phyloP scores from a whole-genome alignment of 1,140 invertebrate genomes.

The Tachypleus tridentatus region DNA sequence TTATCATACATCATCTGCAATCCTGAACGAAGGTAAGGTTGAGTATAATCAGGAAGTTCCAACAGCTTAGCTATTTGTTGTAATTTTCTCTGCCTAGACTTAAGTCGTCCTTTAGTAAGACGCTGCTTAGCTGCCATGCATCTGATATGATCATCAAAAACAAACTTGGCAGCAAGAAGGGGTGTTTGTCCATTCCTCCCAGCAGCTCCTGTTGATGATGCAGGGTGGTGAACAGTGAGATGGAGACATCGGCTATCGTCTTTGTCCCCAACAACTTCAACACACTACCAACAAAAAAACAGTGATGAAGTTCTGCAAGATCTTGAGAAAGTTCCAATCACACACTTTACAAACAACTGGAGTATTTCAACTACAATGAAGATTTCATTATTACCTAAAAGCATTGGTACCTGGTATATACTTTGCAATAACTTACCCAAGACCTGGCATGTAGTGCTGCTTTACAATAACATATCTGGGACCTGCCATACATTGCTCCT shows the following conservation, averaged over 20 bases:
- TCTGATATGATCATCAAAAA: conserved; percentile 97
- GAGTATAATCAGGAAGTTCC: conserved; percentile 55
- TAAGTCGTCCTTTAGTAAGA: conserved; percentile 70
- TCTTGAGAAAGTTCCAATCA: too few species aligned
- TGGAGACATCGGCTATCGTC: conserved; percentile 93
- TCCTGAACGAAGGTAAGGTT: conserved; percentile 41
- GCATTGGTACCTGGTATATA: too few species aligned
- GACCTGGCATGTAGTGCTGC: too few species aligned
- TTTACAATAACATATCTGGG: too few species aligned
- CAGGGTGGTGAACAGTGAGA: conserved; percentile 80
- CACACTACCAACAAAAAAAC: conserved; percentile 37
- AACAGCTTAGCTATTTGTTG: conserved; percentile 82
- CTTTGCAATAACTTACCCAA: too few species aligned
- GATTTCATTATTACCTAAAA: too few species aligned
- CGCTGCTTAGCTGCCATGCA: conserved; percentile 53
- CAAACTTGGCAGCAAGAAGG: conserved; percentile 71
- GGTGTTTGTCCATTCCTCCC: conserved; percentile 20
- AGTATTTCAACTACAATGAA: too few species aligned
- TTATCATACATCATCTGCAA: conserved; percentile 32
- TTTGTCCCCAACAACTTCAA: conserved; percentile 72
- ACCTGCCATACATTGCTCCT: too few species aligned
- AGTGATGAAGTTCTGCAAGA: too few species aligned
- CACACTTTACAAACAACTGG: too few species aligned
- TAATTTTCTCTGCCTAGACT: conserved; percentile 92
- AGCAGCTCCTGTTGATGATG: conserved; percentile 38